Conservation (phyloP, 1,140 invertebrate species). For the Oryzaephilus surinamensis region DNA sequence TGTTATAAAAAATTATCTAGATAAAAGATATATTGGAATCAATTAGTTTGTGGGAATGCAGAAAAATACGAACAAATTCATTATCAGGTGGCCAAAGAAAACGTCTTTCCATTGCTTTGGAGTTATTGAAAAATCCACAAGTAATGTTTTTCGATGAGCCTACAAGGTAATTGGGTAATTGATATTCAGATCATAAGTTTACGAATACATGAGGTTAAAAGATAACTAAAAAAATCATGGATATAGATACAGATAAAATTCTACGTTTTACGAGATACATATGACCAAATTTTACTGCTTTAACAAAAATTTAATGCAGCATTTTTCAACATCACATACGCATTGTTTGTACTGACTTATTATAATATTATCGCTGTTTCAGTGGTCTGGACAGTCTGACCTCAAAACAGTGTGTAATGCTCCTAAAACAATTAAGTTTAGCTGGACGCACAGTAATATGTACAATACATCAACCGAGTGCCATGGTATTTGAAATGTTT, state of each 20-base stretch:
- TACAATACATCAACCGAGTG: conserved; percentile 88
- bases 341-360: background rate
- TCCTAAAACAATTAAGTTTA: conserved; percentile 63
- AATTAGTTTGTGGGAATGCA: conserved; percentile 53
- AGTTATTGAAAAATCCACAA: conserved; percentile 77
- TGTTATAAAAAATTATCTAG: conserved; percentile 35
- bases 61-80: conserved; percentile 55
- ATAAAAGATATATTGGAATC: conserved; percentile 61
- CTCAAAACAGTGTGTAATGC: conserved; percentile 68
- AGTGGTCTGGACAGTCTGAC: conserved; percentile 81
- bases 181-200: background rate
- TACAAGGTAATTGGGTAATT: conserved; percentile 56
- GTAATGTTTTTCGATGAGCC: conserved; percentile 90
- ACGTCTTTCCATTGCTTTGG: conserved; percentile 77
- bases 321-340: background rate
- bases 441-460: conserved; percentile 62
- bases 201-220: background rate
- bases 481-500: conserved; percentile 78
- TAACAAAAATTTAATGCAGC: background rate
- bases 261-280: background rate
- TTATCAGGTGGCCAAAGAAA: conserved; percentile 84
- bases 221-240: background rate
- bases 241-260: too few species aligned
- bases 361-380: conserved; percentile 5
- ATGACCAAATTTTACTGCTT: background rate